phyloP scores from a whole-genome alignment of 1,140 invertebrate species.

The Caenorhabditis remanei region DNA sequence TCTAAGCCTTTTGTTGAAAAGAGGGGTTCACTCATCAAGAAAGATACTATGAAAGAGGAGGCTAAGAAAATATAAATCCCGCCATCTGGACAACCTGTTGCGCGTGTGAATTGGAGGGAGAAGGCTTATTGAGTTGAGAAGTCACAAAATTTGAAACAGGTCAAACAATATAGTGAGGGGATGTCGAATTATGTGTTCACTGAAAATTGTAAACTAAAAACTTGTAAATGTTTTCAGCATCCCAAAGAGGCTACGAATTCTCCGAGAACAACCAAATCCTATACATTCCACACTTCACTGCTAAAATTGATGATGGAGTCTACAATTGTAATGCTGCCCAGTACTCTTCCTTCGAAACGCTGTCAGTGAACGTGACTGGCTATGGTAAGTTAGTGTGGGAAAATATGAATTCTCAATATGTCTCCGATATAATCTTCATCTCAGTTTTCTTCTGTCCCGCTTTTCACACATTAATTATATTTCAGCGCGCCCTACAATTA shows the following conservation, averaged over 20 bases:
- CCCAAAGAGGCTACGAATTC: conserved; percentile 64
- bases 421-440: neutral
- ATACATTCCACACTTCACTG: conserved; percentile 65
- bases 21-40: conserved; percentile 19
- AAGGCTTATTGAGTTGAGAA: neutral
- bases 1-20: conserved; percentile 35
- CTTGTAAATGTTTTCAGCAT: conserved; percentile 67
- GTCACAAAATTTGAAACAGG: neutral
- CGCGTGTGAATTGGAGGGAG: neutral
- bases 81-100: conserved; percentile 45
- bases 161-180: no score
- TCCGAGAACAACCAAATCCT: conserved; percentile 63
- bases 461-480: conserved; percentile 49
- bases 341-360: conserved; percentile 64
- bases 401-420: neutral
- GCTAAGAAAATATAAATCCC: neutral
- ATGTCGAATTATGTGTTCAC: no score
- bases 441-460: neutral
- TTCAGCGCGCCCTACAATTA: conserved; percentile 65
- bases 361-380: conserved; percentile 66
- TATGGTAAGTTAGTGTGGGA: conserved; percentile 61
- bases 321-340: conserved; percentile 68
- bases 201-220: no score
- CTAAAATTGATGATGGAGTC: conserved; percentile 66
- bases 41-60: neutral